Base-by-base conservation (phyloP, 2,888 invertebrate species). In the Stegophylla sp. region DNA sequence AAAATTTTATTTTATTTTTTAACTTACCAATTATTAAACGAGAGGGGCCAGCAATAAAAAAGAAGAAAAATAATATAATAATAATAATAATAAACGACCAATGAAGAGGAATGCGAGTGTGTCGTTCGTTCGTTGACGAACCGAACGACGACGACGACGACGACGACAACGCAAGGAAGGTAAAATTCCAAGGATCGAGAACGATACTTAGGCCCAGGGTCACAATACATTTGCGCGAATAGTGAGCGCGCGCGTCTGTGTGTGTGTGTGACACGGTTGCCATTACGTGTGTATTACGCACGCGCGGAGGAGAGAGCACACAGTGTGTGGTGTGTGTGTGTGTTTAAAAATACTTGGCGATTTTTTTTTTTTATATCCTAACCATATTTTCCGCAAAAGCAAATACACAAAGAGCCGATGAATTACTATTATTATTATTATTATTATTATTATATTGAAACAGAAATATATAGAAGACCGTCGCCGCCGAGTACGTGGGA, bases 161-260 rank as follows among this genome's bases (percentile, higher is more conserved):
- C 69, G 69, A 48, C 69, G 41, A 34, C 43, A 48, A 61, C 59
- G 59, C 45, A 34, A 34, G 79, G 48, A 79, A 79, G 79, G 79
- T 71, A 71, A 69, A 79, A 79, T 79, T 79, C 69, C 79, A 79
- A 79, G 79, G 79, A 79, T 79, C 71, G 56, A 41, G 34, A 56
- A 43, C 67, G 64, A 75, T 64, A 71, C 75, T 53, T 48, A 28
- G 43, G 20, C 45, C 79, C 79, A 79, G 79, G 79, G 79, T 79
- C 79, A 79, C 61, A 61, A 67, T 45, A 28, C 45, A 34, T 34
- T 5, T 34, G 23, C 9, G 26, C 26, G 71, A 43, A 10, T 4
- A 10, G 10, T 10, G 43, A 10, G 43, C 12, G 28, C n/a, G 53
- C 13, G 48, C 17, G 71, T 13, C 41, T 20, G 64, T 51, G 48